Percentiles rank a stretch among this genome's conserved stretches.
Conservation (phyloP, 2,888 invertebrate species). For the Orthonevra nobilis region DNA sequence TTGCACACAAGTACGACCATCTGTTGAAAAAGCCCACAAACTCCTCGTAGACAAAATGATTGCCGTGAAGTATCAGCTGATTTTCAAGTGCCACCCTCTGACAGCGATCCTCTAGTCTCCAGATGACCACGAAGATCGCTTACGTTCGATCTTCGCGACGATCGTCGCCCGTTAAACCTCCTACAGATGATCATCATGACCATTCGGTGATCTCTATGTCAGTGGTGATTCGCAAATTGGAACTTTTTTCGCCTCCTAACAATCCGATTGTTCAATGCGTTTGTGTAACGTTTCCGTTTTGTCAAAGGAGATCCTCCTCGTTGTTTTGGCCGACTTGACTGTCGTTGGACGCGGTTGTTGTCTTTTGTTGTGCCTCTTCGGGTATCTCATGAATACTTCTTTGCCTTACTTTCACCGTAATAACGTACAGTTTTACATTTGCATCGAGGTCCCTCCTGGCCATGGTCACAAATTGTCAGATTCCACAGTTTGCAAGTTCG, state of each 20-base stretch:
- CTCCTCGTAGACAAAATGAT: slow-evolving; percentile 16
- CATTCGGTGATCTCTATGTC: slow-evolving; percentile 60
- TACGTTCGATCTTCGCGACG: slow-evolving; percentile 11
- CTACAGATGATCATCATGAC: slow-evolving; percentile 52
- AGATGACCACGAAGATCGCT: background rate
- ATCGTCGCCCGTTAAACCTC: slow-evolving; percentile 10
- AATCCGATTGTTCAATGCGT: slow-evolving; percentile 53
- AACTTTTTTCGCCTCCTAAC: slow-evolving; percentile 44
- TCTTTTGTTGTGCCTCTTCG: slow-evolving; percentile 4
- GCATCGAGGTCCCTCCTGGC: slow-evolving; percentile 30
- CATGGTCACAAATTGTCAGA: slow-evolving; percentile 46
- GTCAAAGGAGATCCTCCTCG: slow-evolving; percentile 45
- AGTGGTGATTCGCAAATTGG: slow-evolving; percentile 64
- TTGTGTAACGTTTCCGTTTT: slow-evolving; percentile 52
- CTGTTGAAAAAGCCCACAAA: slow-evolving; percentile 8
- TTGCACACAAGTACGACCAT: too few relatives aligned
- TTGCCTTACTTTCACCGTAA: slow-evolving; percentile 67
- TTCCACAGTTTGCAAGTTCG: slow-evolving; percentile 13
- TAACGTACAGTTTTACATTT: slow-evolving; percentile 57
- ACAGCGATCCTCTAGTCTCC: slow-evolving; percentile 8
- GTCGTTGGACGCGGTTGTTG: background rate
- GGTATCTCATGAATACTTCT: slow-evolving; percentile 65
- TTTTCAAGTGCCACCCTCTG: slow-evolving; percentile 30
- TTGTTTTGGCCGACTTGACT: background rate
- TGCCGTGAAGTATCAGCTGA: slow-evolving; percentile 41